These are phyloP conservation scores for Turnix velox DNA, from an alignment of 2,113 vertebrate genomes.

Conservation along the genomic window DNA sequence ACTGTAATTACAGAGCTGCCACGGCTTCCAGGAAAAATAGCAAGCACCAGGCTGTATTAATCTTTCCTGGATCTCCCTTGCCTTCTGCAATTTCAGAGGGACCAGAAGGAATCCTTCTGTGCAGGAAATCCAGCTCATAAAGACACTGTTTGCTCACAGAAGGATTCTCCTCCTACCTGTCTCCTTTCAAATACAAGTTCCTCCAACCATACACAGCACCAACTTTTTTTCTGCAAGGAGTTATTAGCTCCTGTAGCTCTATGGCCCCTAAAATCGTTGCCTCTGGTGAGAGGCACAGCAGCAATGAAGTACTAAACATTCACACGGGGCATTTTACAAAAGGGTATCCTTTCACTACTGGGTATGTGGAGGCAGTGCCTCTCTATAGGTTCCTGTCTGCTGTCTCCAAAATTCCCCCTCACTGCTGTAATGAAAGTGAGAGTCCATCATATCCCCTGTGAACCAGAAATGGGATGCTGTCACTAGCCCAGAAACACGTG, in stretches of 20 bases:
- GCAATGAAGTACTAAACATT: background rate
- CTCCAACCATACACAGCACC: background rate
- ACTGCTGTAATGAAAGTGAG: background rate
- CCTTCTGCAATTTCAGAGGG: constrained; percentile 25
- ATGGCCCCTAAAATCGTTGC: background rate
- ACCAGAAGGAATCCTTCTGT: background rate
- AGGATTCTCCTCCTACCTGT: background rate
- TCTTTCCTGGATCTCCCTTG: constrained; percentile 2
- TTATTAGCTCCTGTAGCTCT: background rate
- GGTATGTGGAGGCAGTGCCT: background rate
- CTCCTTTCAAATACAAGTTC: background rate
- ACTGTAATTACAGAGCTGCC: constrained; percentile 51
- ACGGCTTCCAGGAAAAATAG: constrained; percentile 16
- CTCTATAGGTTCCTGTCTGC: background rate
- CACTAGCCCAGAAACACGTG: background rate
- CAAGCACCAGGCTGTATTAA: constrained; percentile 15
- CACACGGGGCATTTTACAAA: background rate
- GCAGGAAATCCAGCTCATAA: background rate
- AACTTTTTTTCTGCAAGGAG: background rate
- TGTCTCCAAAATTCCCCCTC: background rate
- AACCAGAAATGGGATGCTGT: background rate
- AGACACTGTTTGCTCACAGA: background rate
- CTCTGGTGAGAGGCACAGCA: background rate
- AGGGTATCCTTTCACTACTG: background rate
- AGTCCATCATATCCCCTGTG: background rate